Evolutionary conservation across 2,113 vertebrate species (phyloP).

Genomic region (Lycaon pictus): DNA sequence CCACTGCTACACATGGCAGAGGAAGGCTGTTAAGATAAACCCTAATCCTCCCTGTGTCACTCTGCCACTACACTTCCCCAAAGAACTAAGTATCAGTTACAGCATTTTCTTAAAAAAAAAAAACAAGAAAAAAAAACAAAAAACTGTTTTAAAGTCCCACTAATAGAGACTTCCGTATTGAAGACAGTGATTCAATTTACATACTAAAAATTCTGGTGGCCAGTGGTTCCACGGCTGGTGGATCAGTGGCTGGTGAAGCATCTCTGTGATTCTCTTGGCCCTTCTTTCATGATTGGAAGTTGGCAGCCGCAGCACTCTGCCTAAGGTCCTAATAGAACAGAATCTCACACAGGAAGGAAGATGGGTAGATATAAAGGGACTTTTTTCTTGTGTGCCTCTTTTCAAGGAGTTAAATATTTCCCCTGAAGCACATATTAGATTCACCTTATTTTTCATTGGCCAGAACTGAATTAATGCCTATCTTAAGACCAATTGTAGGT

Average conservation of each 20-base stretch:
- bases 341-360: neutral
- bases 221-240: accelerated
- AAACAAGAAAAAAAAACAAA: neutral
- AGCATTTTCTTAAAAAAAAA: neutral
- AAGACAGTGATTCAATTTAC: neutral
- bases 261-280: neutral
- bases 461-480: neutral
- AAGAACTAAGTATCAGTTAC: neutral
- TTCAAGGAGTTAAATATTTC: neutral
- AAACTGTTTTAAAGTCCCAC: neutral
- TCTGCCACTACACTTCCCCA: too few species aligned
- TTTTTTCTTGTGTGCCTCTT: neutral
- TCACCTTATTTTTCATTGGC: neutral
- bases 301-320: neutral
- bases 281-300: neutral
- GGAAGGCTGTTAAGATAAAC: neutral
- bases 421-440: neutral
- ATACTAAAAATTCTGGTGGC: neutral
- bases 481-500: neutral
- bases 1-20: neutral
- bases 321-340: neutral
- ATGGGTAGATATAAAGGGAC: neutral
- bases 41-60: neutral
- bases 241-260: neutral
- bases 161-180: neutral